Conservation (phyloP, 2,888 invertebrate species). For the Melipona bicolor region DNA sequence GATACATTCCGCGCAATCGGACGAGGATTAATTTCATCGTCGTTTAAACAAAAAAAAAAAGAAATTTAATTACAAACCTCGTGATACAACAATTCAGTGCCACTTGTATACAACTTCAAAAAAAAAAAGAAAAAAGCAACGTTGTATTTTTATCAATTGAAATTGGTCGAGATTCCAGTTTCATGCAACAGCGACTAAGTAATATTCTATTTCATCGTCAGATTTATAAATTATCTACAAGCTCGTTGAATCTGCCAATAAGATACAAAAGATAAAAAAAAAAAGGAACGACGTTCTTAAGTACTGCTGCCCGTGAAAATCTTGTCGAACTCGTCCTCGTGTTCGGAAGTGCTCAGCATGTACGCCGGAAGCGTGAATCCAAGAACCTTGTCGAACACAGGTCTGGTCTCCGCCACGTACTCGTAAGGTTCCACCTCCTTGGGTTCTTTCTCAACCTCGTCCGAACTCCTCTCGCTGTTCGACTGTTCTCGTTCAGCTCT, state of each 20-base stretch:
- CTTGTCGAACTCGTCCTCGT: slow-evolving; percentile 89
- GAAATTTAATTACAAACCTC: slow-evolving; percentile 57
- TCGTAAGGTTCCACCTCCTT: slow-evolving; percentile 75
- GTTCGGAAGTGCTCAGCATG: slow-evolving; percentile 89
- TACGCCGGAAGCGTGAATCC: slow-evolving; percentile 88
- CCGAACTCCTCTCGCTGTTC: slow-evolving; percentile 24
- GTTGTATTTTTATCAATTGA: neutral
- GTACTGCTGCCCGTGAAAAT: slow-evolving; percentile 72
- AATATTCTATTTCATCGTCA: neutral
- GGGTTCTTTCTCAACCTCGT: slow-evolving; percentile 55
- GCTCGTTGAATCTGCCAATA: neutral
- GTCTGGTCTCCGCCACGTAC: slow-evolving; percentile 88
- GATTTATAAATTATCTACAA: slow-evolving; percentile 4
- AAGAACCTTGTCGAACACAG: slow-evolving; percentile 87
- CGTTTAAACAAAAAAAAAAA: slow-evolving; percentile 2
- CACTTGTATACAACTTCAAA: slow-evolving; percentile 51
- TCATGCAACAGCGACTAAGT: neutral
- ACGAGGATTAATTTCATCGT: slow-evolving; percentile 1
- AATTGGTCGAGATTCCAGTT: neutral
- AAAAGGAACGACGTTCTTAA: neutral
- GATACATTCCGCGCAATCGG: neutral
- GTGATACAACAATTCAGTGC: slow-evolving; percentile 42
- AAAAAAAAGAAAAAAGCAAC: neutral
- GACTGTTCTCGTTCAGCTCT: slow-evolving; percentile 69
- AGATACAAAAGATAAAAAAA: neutral